These are phyloP conservation scores for Pteruthius melanotis DNA, from an alignment of 2,113 vertebrate genomes.

Conservation along the genomic window DNA sequence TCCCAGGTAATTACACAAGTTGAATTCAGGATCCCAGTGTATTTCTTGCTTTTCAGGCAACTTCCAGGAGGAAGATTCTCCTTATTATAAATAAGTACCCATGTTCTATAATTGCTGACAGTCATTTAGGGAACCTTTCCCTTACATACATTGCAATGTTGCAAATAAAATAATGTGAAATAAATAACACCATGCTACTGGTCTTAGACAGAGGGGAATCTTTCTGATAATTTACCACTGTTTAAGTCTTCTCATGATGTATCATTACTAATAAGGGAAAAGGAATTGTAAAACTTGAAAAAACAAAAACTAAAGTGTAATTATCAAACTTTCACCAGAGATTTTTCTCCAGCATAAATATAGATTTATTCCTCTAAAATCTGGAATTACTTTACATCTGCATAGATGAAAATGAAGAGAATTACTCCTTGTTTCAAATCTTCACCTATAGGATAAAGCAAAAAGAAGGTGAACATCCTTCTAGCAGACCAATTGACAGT, in stretches of 20 bases:
- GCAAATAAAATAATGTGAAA: not conserved
- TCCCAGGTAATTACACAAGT: not conserved
- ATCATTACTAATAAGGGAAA: not conserved
- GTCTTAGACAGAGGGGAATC: not conserved
- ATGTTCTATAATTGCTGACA: not conserved
- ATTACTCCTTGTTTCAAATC: not conserved
- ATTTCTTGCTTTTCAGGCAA: not conserved
- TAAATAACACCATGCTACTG: not conserved
- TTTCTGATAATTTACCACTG: not conserved
- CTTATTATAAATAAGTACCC: not conserved
- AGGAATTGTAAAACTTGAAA: not conserved
- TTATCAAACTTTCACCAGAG: not conserved
- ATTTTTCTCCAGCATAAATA: not conserved
- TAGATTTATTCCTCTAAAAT: not conserved
- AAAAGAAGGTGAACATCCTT: not conserved
- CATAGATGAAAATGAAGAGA: not conserved
- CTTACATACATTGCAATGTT: not conserved
- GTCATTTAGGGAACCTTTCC: not conserved
- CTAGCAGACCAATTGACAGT: not conserved
- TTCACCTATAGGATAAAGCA: not conserved
- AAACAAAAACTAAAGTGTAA: not conserved
- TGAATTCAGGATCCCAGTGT: not conserved
- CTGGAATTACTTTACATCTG: not conserved
- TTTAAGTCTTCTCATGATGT: not conserved
- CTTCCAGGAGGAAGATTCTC: not conserved